A percentile compares a stretch with the other conserved stretches of the same genome.
phyloP scores from a whole-genome alignment of 2,888 invertebrate species.

The Rotaria magnacalcarata region DNA sequence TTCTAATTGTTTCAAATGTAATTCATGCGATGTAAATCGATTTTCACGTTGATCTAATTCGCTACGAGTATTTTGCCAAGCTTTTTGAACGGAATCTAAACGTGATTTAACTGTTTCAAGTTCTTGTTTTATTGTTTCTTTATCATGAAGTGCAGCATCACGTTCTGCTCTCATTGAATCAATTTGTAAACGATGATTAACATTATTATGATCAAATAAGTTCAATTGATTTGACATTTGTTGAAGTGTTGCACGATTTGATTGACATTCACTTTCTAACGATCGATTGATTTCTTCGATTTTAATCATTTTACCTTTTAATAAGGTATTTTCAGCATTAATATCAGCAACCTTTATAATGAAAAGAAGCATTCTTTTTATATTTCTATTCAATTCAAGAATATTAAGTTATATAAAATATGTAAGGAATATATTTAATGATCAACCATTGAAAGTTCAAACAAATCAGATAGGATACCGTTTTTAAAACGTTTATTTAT shows the following conservation, averaged over 20 bases:
- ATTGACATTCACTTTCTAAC: slow-evolving; percentile 56
- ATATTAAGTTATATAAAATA: too few species aligned
- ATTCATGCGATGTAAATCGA: slow-evolving; percentile 25
- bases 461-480: too few species aligned
- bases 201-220: slow-evolving; percentile 37
- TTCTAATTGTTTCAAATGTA: slow-evolving; percentile 45
- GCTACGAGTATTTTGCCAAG: slow-evolving; percentile 43
- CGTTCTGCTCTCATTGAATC: slow-evolving; percentile 44
- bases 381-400: too few species aligned
- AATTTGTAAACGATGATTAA: slow-evolving; percentile 35
- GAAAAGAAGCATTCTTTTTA: not conserved
- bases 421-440: too few species aligned
- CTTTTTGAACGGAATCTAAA: slow-evolving; percentile 39
- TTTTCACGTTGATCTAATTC: slow-evolving; percentile 43
- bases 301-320: slow-evolving; percentile 56
- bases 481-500: too few species aligned
- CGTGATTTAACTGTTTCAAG: slow-evolving; percentile 44
- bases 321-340: slow-evolving; percentile 48
- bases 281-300: slow-evolving; percentile 54
- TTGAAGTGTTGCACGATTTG: slow-evolving; percentile 59
- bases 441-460: too few species aligned
- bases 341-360: slow-evolving; percentile 38
- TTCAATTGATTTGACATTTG: slow-evolving; percentile 51
- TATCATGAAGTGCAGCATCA: slow-evolving; percentile 40
- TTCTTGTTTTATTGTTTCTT: slow-evolving; percentile 38